Conservation (phyloP, 2,797 vertebrate genomes). For the Xenopus petersii region DNA sequence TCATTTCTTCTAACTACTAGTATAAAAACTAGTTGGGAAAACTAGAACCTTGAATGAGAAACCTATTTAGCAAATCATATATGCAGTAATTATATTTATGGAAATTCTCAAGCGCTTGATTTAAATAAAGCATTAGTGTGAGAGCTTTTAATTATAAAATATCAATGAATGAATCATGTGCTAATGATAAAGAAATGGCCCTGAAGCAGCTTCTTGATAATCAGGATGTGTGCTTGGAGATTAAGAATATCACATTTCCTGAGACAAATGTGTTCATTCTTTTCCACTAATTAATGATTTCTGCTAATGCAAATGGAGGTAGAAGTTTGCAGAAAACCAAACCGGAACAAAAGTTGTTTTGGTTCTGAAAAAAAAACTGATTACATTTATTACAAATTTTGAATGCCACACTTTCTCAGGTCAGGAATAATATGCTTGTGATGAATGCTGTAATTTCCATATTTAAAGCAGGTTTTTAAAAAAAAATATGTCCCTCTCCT, state of each 20-base stretch:
- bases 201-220: slow-evolving; percentile 42
- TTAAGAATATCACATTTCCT: slow-evolving; percentile 43
- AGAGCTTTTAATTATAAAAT: slow-evolving; percentile 49
- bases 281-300: slow-evolving; percentile 32
- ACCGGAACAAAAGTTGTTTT: no score
- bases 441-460: no score
- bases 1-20: background rate
- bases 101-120: slow-evolving; percentile 41
- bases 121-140: slow-evolving; percentile 49
- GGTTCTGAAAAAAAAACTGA: no score
- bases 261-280: slow-evolving; percentile 34
- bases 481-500: no score
- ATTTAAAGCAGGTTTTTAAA: no score
- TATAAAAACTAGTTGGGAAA: slow-evolving; percentile 13
- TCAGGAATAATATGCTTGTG: no score
- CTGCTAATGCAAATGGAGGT: slow-evolving; percentile 17
- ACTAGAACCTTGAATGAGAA: slow-evolving; percentile 7
- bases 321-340: no score
- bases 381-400: no score
- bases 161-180: slow-evolving; percentile 48
- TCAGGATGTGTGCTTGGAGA: slow-evolving; percentile 34
- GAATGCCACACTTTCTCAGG: no score
- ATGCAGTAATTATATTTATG: slow-evolving; percentile 46
- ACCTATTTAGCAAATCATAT: slow-evolving; percentile 16
- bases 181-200: slow-evolving; percentile 46